Percentiles rank a stretch among this genome's conserved stretches.
Evolutionary conservation across 2,888 invertebrate genomes (phyloP).

Genomic region (Macaria liturata): DNA sequence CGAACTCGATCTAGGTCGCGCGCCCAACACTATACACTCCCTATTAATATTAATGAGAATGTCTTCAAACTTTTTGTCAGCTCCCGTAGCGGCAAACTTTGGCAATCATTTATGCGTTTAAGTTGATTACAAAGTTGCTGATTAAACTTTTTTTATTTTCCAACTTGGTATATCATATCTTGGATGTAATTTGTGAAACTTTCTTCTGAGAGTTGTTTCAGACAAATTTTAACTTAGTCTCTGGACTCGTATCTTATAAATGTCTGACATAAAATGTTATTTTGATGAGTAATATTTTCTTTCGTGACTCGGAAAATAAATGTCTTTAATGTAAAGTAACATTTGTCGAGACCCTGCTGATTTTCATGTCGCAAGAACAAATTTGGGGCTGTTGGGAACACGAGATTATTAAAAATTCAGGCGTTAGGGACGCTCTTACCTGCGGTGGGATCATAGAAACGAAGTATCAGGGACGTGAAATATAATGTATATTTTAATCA

Average conservation of each 20-base stretch:
- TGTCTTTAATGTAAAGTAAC: no score
- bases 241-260: no score
- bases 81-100: slow-evolving; percentile 17
- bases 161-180: no score
- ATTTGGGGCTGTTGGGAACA: slow-evolving; percentile 6
- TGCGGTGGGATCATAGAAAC: slow-evolving; percentile 2
- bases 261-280: no score
- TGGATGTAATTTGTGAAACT: no score
- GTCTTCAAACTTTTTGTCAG: slow-evolving; percentile 27
- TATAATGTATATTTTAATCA: no score
- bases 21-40: slow-evolving; percentile 40
- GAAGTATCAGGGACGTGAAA: not conserved
- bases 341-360: no score
- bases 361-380: slow-evolving; percentile 3
- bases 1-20: slow-evolving; percentile 75
- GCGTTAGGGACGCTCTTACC: slow-evolving; percentile 2
- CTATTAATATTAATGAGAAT: slow-evolving; percentile 30
- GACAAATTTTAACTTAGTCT: no score
- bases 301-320: no score
- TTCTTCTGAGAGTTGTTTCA: no score
- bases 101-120: slow-evolving; percentile 3
- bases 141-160: no score
- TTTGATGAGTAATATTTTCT: no score
- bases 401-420: slow-evolving; percentile 23
- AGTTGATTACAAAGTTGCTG: not conserved